Base-by-base conservation (phyloP, 2,113 vertebrate species). In the Felis catus region DNA sequence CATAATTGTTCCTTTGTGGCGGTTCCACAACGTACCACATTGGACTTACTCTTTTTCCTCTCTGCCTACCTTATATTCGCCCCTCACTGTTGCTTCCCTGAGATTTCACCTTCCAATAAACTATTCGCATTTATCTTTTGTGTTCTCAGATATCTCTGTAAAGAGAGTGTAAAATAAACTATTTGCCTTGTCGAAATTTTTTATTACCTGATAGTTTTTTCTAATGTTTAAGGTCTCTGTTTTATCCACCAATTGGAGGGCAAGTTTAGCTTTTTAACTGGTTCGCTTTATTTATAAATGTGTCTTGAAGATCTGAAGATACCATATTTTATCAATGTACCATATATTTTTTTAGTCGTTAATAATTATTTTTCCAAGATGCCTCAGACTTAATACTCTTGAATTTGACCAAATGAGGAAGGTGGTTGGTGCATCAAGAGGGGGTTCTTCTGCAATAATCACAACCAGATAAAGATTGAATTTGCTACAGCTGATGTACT, bases 391-490 rank as follows among this genome's bases (percentile, higher is more conserved):
- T 91, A 90, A 71, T 93, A 33, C 25, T 53, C 8, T 33, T 51
- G 3, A 97, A 81, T 96, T 9, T 95, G 41, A 71, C 48, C 85
- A 81, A 89, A 71, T 68, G 14, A 48, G 18, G 45, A 90, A 4
- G 1, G 71, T 96, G 16, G 4, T 91, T 63, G 16, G 53, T 31
- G n/a, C 23, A 11, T 92, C 78, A 89, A 94, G 33, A 96, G 70
- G 63, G 41, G 58, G 55, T 95, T 80, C 8, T 51, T 91, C 51
- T 70, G 84, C 97, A 97, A 95, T 73, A 86, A 85, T 97, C 58
- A 94, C 84, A 98, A 97, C 93, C 96, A 98, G 97, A 98, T 94
- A 71, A 97, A 33, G 0, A 87, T 82, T 51, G 80, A 94, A 39
- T 96, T 96, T 84, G 76, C 11, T 39, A 45, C 7, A 74, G 55